Conservation (phyloP, 2,888 invertebrate species). For the Periphyllus acericola region DNA sequence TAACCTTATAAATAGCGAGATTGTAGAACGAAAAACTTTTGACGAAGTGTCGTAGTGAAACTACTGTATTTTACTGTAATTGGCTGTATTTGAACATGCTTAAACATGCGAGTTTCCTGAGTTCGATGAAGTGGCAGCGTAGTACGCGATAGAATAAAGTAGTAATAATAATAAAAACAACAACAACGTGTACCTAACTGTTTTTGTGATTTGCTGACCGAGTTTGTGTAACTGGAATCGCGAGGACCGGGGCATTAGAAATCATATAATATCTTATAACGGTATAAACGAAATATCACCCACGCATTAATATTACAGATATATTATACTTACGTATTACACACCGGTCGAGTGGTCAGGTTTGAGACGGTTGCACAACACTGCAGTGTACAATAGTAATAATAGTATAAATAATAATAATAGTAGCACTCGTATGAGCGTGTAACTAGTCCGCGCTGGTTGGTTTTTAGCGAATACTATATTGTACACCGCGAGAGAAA, state of each 20-base stretch:
- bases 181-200: neutral
- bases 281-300: conserved; percentile 52
- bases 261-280: conserved; percentile 17
- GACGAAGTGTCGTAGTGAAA: too few relatives aligned
- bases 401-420: neutral
- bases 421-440: neutral
- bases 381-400: neutral
- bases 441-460: conserved; percentile 13
- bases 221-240: conserved; percentile 28
- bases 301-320: conserved; percentile 35
- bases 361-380: conserved; percentile 12
- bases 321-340: neutral
- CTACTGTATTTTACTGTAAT: too few relatives aligned
- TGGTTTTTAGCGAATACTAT: neutral
- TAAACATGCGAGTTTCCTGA: neutral
- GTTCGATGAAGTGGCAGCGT: neutral
- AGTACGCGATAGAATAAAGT: neutral
- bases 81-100: neutral
- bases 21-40: too few relatives aligned
- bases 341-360: conserved; percentile 4
- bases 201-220: conserved; percentile 31
- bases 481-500: neutral
- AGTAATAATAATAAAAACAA: too few relatives aligned
- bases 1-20: too few relatives aligned
- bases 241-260: neutral